Percentiles rank a stretch among this genome's conserved stretches.
These are phyloP conservation scores for Orchesella cincta DNA, from an alignment of 1,140 invertebrate genomes.

Conservation along the genomic window DNA sequence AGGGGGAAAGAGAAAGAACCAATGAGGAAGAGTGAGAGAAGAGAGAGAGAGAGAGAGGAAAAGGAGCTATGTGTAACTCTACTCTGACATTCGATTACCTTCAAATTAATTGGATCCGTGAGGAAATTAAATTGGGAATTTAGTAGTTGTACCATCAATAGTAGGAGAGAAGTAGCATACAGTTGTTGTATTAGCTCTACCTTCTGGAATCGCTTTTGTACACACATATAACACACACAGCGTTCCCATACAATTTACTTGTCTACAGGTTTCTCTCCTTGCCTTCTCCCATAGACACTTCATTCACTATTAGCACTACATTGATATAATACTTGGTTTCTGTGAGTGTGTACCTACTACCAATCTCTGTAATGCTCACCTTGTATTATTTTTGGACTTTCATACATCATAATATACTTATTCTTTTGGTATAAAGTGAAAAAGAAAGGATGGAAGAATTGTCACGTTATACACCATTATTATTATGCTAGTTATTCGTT, in stretches of 20 bases:
- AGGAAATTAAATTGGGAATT: constrained; percentile 30
- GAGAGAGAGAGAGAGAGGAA: constrained; percentile 22
- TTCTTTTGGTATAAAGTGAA: background rate
- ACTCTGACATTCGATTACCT: constrained; percentile 29
- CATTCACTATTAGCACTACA: constrained; percentile 3
- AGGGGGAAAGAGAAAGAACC: constrained; percentile 25
- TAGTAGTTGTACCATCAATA: constrained; percentile 27
- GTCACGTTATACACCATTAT: background rate
- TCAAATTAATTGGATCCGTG: constrained; percentile 30
- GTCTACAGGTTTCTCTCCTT: constrained; percentile 3
- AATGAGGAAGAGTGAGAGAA: background rate
- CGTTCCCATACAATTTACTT: background rate
- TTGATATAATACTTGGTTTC: background rate
- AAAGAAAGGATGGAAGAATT: constrained; percentile 1
- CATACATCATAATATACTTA: background rate
- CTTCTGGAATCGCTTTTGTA: constrained; percentile 17
- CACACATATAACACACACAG: background rate
- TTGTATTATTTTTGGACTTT: too few species aligned
- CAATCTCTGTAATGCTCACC: background rate
- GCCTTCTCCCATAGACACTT: background rate
- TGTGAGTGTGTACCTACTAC: background rate
- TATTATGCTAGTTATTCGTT: background rate
- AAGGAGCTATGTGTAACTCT: constrained; percentile 29
- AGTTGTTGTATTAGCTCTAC: background rate
- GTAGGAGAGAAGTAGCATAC: background rate